These are phyloP conservation scores for Lytechinus variegatus DNA, from an alignment of 35 echinoderm and acorn worm genomes.

Conservation along the genomic window DNA sequence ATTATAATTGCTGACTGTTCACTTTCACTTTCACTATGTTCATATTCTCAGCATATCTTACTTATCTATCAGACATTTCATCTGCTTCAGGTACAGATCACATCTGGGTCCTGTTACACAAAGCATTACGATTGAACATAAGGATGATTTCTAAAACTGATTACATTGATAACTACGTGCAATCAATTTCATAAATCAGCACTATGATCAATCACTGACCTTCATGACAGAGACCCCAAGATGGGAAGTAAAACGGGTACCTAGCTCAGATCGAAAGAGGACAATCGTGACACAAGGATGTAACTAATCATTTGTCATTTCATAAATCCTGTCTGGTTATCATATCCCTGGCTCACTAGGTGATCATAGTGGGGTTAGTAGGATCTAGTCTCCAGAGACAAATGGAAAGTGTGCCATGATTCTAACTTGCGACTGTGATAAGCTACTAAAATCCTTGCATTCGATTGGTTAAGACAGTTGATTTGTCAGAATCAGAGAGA, in stretches of 20 bases:
- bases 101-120: background rate
- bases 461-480: too few species aligned
- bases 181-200: too few species aligned
- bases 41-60: background rate
- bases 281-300: background rate
- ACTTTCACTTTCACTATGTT: background rate
- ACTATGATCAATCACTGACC: too few species aligned
- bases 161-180: too few species aligned
- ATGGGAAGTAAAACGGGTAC: background rate
- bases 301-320: background rate
- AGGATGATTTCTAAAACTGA: too few species aligned
- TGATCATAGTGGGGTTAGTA: background rate
- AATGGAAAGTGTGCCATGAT: too few species aligned
- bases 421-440: too few species aligned
- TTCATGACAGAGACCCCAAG: too few species aligned
- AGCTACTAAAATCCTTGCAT: too few species aligned
- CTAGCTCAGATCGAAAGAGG: background rate
- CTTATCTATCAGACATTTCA: background rate
- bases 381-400: too few species aligned
- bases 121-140: too few species aligned
- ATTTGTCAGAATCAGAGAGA: too few species aligned
- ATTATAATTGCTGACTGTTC: background rate
- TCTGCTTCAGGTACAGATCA: background rate
- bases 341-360: background rate
- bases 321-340: background rate